A percentile compares a stretch with the other conserved stretches of the same genome.
Conservation (phyloP, 2,113 vertebrate genomes). For the Sterna hirundo region DNA sequence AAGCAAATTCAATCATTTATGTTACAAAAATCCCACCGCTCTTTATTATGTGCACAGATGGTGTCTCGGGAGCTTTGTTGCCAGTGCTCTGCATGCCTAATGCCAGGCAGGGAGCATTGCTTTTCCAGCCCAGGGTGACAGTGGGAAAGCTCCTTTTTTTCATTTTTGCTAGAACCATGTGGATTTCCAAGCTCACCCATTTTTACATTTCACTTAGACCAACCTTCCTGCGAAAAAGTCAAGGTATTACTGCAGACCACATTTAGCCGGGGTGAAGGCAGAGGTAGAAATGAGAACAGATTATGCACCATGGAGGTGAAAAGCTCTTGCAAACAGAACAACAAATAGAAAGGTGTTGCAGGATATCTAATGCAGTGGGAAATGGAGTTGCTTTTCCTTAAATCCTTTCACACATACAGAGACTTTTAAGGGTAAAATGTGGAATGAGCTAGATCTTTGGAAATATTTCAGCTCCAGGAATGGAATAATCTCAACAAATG, state of each 20-base stretch:
- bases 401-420: neutral
- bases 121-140: conserved; percentile 29
- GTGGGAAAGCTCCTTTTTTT: neutral
- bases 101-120: conserved; percentile 9
- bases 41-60: conserved; percentile 65
- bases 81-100: conserved; percentile 63
- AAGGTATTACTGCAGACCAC: neutral
- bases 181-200: neutral
- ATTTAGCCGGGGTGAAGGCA: neutral
- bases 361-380: neutral
- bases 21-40: conserved; percentile 46
- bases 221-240: neutral
- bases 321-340: neutral
- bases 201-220: neutral
- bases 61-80: conserved; percentile 51
- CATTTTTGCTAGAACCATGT: neutral
- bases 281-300: neutral
- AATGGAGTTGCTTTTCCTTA: neutral
- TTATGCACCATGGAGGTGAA: neutral
- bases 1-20: conserved; percentile 64
- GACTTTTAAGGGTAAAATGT: neutral
- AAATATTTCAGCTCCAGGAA: neutral
- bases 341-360: neutral
- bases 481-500: neutral
- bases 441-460: neutral